These are phyloP conservation scores for Macquaria australasica DNA, from an alignment of 2,113 vertebrate species.

Conservation along the genomic window DNA sequence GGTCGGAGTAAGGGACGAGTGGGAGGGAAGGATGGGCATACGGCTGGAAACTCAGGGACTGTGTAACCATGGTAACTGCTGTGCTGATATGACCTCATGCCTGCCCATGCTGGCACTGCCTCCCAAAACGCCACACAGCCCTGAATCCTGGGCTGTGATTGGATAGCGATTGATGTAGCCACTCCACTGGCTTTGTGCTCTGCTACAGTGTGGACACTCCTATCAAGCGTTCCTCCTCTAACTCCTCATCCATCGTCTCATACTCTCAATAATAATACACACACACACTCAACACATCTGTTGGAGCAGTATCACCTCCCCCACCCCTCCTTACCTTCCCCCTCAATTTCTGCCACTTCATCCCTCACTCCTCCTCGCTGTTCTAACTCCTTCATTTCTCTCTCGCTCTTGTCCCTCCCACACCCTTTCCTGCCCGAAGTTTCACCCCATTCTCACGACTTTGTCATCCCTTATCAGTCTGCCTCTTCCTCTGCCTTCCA, in stretches of 20 bases:
- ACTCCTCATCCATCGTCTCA: constrained; percentile 9
- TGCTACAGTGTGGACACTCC: constrained; percentile 20
- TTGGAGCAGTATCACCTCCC: not conserved
- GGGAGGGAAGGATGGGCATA: constrained; percentile 16
- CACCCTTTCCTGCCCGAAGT: constrained; percentile 1
- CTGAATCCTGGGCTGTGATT: constrained; percentile 67
- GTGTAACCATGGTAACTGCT: constrained; percentile 58
- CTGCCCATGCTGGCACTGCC: constrained; percentile 46
- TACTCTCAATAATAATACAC: too few relatives aligned
- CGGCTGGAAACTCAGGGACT: constrained; percentile 20
- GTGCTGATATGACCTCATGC: constrained; percentile 42
- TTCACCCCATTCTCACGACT: not conserved
- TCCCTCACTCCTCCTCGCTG: not conserved
- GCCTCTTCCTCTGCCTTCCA: not conserved
- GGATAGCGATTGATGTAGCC: constrained; percentile 35
- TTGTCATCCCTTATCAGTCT: not conserved
- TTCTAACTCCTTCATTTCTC: not conserved
- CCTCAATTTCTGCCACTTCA: not conserved
- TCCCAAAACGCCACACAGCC: constrained; percentile 44
- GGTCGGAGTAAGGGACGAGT: not conserved
- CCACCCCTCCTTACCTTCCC: not conserved
- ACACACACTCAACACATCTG: too few relatives aligned
- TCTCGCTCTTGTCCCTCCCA: not conserved
- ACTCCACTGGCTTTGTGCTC: constrained; percentile 33
- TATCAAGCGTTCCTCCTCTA: constrained; percentile 34